phyloP scores from a whole-genome alignment of 2,888 invertebrate species.

The Cephus pygmeus region DNA sequence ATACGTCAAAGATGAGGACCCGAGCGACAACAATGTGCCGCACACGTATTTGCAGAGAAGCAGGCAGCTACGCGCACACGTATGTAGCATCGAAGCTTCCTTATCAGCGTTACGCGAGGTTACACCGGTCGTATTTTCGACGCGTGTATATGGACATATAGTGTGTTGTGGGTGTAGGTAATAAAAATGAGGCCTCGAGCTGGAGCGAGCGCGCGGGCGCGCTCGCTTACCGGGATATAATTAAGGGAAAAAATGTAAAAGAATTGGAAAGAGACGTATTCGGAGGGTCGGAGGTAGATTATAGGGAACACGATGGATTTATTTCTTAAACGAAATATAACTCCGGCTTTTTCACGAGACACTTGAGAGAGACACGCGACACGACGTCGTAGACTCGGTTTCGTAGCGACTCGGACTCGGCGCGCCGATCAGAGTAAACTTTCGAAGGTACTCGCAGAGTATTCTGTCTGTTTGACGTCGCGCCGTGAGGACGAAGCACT shows the following conservation, averaged over 20 bases:
- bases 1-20: constrained; percentile 5
- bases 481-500: constrained; percentile 40
- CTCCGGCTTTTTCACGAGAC: not conserved
- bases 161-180: not conserved
- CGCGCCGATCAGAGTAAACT: not conserved
- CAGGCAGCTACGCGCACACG: constrained; percentile 16
- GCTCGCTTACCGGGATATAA: constrained; percentile 15
- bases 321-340: not conserved
- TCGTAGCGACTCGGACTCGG: not conserved
- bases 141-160: not conserved
- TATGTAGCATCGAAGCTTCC: constrained; percentile 18
- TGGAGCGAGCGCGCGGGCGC: constrained; percentile 8
- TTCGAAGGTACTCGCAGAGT: constrained; percentile 11
- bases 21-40: not conserved
- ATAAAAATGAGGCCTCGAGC: constrained; percentile 1
- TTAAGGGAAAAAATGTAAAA: constrained; percentile 7
- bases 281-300: not conserved
- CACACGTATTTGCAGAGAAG: constrained; percentile 9
- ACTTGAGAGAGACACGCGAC: not conserved
- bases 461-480: constrained; percentile 43
- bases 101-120: not conserved
- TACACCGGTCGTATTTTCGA: not conserved
- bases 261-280: constrained; percentile 5
- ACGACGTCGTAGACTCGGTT: not conserved
- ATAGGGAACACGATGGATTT: not conserved